Conservation (phyloP, 1,140 invertebrate genomes). For the Triops cancriformis region DNA sequence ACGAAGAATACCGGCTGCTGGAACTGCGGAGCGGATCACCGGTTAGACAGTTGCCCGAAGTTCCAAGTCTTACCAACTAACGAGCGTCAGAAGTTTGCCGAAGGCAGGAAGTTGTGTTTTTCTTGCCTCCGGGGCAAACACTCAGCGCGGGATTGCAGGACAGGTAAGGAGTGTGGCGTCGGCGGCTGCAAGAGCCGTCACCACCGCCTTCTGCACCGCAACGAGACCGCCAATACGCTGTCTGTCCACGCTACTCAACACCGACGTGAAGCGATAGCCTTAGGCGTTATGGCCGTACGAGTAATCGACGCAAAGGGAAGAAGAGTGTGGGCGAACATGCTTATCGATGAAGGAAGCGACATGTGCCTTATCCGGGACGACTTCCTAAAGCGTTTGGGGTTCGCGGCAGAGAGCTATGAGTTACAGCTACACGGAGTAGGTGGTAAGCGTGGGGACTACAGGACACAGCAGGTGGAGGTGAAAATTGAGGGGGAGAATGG, state of each 20-base stretch:
- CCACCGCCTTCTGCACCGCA: too few species aligned
- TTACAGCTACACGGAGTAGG: not conserved
- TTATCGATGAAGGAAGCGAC: constrained; percentile 19
- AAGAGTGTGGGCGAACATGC: not conserved
- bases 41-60: constrained; percentile 10
- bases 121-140: too few species aligned
- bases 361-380: constrained; percentile 16
- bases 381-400: constrained; percentile 13
- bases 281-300: too few species aligned
- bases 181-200: not conserved
- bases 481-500: too few species aligned
- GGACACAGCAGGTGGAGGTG: too few species aligned
- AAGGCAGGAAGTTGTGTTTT: too few species aligned
- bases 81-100: too few species aligned
- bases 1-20: too few species aligned
- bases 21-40: constrained; percentile 12
- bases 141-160: not conserved
- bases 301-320: not conserved
- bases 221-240: too few species aligned
- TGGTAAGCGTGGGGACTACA: too few species aligned
- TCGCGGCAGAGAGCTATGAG: not conserved
- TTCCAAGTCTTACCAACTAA: constrained; percentile 3
- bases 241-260: too few species aligned
- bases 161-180: constrained; percentile 10
- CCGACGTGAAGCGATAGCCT: too few species aligned